A percentile compares a stretch with the other conserved stretches of the same genome.
Conservation (phyloP, 2,888 invertebrate genomes). For the Nephrotoma flavescens region DNA sequence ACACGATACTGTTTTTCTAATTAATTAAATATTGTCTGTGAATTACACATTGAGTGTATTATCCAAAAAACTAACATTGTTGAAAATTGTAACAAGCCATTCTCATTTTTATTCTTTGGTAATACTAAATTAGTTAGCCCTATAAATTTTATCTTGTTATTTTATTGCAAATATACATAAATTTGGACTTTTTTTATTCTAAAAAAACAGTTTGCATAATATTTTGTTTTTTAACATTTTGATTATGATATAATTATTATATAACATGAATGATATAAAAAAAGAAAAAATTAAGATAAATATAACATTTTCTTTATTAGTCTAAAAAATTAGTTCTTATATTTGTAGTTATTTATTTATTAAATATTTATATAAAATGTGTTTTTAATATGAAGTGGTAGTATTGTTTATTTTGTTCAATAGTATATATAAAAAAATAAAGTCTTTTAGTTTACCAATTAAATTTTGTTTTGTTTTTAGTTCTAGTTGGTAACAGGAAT, state of each 20-base stretch:
- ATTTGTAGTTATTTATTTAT: neutral
- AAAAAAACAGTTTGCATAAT: neutral
- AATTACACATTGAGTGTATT: neutral
- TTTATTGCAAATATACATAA: neutral
- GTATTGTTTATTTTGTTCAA: neutral
- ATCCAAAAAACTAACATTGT: neutral
- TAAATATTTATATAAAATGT: neutral
- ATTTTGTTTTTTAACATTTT: neutral
- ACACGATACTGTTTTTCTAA: neutral
- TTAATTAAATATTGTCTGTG: neutral
- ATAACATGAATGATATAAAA: neutral
- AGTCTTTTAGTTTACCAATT: neutral
- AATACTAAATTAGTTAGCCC: neutral
- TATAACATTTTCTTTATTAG: neutral
- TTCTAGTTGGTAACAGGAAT: neutral
- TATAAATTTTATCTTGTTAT: neutral
- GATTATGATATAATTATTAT: neutral
- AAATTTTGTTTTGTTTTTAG: neutral
- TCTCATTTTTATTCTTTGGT: neutral
- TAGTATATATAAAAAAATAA: neutral
- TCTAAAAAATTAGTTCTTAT: neutral
- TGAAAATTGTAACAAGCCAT: neutral
- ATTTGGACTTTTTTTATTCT: neutral
- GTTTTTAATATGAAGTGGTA: neutral
- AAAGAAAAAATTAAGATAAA: neutral